Evolutionary conservation across 2,797 vertebrate genomes (phyloP).

Genomic region (Catamblyrhynchus diadema): DNA sequence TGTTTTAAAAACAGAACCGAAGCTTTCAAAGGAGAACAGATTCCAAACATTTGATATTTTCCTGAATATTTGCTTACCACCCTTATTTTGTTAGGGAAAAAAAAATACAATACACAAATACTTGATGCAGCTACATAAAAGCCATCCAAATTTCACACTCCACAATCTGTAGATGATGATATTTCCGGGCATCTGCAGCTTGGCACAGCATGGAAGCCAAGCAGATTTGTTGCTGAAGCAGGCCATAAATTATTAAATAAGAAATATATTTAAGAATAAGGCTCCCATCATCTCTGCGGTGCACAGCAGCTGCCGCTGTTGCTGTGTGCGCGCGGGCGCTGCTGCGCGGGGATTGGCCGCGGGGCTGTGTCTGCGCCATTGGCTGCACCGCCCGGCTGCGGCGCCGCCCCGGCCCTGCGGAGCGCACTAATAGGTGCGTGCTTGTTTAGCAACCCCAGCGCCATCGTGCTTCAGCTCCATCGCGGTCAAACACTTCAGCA

Average conservation of each 20-base stretch:
- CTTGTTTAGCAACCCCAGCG: background rate
- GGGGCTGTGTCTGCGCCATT: background rate
- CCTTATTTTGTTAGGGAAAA: constrained; percentile 42
- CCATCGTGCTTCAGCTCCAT: background rate
- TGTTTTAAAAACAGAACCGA: constrained; percentile 58
- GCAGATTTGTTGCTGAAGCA: constrained; percentile 65
- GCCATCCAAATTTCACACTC: constrained; percentile 67
- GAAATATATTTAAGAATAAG: constrained; percentile 56
- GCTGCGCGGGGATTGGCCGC: constrained; percentile 18
- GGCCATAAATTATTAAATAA: constrained; percentile 62
- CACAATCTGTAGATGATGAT: constrained; percentile 65
- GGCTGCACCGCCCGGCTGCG: background rate
- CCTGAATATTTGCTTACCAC: constrained; percentile 55
- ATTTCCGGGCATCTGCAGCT: constrained; percentile 62
- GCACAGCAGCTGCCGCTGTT: constrained; percentile 49
- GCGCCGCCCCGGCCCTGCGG: background rate
- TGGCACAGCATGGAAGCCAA: constrained; percentile 68
- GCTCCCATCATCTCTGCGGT: background rate
- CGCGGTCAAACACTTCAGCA: background rate
- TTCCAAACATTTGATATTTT: constrained; percentile 62
- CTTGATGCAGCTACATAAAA: constrained; percentile 53
- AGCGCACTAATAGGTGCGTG: constrained; percentile 11
- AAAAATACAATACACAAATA: constrained; percentile 58
- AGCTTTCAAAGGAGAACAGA: constrained; percentile 56
- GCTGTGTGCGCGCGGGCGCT: constrained; percentile 16